Conservation (phyloP, 2,113 vertebrate species). For the Ptychochromis oligacanthus region DNA sequence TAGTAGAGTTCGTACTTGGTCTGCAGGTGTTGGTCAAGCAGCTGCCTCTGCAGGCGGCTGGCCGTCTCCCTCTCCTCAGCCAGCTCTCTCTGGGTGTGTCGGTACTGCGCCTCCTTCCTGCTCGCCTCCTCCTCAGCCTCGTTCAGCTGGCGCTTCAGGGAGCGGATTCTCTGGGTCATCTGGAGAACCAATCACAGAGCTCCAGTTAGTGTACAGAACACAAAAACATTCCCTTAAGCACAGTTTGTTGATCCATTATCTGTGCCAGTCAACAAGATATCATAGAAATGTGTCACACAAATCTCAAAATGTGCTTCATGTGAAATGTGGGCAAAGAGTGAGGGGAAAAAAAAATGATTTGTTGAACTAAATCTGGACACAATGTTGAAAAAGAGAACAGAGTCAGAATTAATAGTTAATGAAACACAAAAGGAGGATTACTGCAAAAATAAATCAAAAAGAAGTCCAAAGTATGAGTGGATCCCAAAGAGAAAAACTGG, state of each 20-base stretch:
- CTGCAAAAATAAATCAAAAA: not conserved
- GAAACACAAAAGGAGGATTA: too few species aligned
- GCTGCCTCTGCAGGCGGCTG: slow-evolving; percentile 75
- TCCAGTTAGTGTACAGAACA: not conserved
- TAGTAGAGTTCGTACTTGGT: slow-evolving; percentile 66
- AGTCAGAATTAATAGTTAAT: too few species aligned
- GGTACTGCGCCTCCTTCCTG: slow-evolving; percentile 73
- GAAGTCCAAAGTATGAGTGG: not conserved
- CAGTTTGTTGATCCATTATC: not conserved
- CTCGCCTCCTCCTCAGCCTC: slow-evolving; percentile 80
- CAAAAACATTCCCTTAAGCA: not conserved
- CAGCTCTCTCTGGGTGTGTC: slow-evolving; percentile 80
- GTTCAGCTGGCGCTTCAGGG: slow-evolving; percentile 83
- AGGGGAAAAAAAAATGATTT: not conserved
- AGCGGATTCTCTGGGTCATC: slow-evolving; percentile 81
- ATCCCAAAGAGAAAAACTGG: not conserved
- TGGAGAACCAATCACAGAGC: slow-evolving; percentile 33
- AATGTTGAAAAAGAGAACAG: not conserved
- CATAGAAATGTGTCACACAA: not conserved
- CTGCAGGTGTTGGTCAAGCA: slow-evolving; percentile 77
- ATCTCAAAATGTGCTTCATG: too few species aligned
- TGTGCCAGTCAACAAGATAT: not conserved
- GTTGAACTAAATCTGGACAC: too few species aligned
- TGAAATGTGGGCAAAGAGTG: not conserved
- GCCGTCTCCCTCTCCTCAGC: slow-evolving; percentile 78